Evolutionary conservation across 2,888 invertebrate genomes (phyloP).

Genomic region (Hoplodrina ambigua): DNA sequence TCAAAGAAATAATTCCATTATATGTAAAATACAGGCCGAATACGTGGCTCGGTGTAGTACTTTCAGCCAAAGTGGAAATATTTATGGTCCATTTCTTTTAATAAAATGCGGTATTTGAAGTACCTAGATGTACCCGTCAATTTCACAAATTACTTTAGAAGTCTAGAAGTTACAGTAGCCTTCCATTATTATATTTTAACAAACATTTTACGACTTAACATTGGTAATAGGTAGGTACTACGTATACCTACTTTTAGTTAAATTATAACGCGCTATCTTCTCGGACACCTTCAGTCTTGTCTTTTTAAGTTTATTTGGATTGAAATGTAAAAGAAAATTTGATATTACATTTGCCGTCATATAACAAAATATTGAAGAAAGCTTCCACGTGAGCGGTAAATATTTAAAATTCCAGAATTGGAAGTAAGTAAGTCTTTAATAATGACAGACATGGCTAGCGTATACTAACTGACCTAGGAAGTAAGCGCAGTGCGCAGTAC

Average conservation of each 20-base stretch:
- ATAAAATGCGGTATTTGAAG: constrained; percentile 54
- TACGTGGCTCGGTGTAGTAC: constrained; percentile 50
- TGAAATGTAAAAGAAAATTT: neutral
- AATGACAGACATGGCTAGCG: constrained; percentile 11
- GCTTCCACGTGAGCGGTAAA: neutral
- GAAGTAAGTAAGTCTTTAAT: constrained; percentile 6
- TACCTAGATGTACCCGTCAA: constrained; percentile 40
- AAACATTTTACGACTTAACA: neutral
- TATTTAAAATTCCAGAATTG: neutral
- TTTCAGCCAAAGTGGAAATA: constrained; percentile 51
- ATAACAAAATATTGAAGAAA: constrained; percentile 3
- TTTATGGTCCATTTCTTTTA: constrained; percentile 59
- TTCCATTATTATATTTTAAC: neutral
- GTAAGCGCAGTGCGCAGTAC: constrained; percentile 35
- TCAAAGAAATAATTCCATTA: constrained; percentile 59
- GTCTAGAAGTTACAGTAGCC: constrained; percentile 32
- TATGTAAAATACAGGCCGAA: constrained; percentile 57
- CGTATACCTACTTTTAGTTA: neutral
- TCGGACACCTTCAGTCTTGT: neutral
- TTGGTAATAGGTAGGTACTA: neutral
- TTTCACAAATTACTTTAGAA: constrained; percentile 51
- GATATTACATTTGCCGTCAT: neutral
- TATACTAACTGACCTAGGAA: constrained; percentile 11
- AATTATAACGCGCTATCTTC: neutral
- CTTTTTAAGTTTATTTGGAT: neutral